Evolutionary conservation across 2,797 vertebrate species (phyloP), one percentile per base, ranked within the genome.

Genomic region (Ctenopoma kingsleyae): DNA sequence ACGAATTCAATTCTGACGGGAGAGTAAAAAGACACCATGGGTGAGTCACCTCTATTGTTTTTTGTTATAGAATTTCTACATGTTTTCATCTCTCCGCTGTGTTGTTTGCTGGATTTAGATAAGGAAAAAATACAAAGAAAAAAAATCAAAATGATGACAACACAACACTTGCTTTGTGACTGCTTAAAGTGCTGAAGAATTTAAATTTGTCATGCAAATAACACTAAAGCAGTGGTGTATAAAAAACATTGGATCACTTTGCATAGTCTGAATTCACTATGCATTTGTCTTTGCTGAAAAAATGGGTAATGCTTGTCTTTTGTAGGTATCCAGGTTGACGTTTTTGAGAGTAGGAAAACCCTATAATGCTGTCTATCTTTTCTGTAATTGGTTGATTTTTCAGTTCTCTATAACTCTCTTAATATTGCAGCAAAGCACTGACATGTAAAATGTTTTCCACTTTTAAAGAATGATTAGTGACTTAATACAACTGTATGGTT

Each of bases 1-100:
- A 60, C 47, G 68, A 40, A 68, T 73, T 76, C 40, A 63, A 41
- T 69, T 47, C 23, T 1, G n/a, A 51, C 41, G 48, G 76, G 40
- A 71, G 23, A 22, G 6, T 41, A 51, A 60, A 67, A 30, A 54
- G 41, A 36, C 23, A 74, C 40, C 25, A 95, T 95, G 94, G 94
- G 94, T 95, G 71, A 95, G 94, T 92, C n/a, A 3, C 17, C 16
- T 9, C 50, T 47, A 12, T 63, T 0, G 0, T 0, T n/a, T 30
- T 48, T 9, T 50, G 9, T 56, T 41, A 22, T 7, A 22, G 40
- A 2, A 30, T 66, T 60, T 63, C 19, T 53, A 15, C 6, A 53
- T 32, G 36, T 74, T 62, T 76, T 69, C 7, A 47, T 32, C 5
- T 38, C 16, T 44, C 6, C 1, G 12, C 6, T 19, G 49, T 12